Conservation (phyloP, 2,113 vertebrate genomes). For the Silurus meridionalis region DNA sequence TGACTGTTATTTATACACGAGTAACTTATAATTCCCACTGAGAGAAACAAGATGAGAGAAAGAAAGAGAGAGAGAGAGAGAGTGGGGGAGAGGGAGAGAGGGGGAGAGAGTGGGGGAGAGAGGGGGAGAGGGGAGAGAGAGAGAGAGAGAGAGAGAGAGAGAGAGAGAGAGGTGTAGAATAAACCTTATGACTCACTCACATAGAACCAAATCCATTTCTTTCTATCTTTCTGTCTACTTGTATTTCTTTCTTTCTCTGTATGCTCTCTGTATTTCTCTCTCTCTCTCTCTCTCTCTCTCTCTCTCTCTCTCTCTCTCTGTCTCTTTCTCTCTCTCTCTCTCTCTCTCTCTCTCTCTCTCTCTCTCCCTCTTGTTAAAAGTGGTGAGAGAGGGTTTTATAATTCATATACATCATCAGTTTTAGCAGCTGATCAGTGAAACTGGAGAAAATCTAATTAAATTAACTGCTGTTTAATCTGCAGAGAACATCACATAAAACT, state of each 20-base stretch:
- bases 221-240: not conserved
- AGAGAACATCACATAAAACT: constrained; percentile 35
- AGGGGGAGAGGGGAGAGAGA: too few species aligned
- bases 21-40: not conserved
- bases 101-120: not conserved
- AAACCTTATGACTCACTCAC: not conserved
- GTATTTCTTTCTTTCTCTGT: too few species aligned
- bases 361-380: too few species aligned
- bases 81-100: not conserved
- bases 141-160: not conserved
- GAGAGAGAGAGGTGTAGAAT: not conserved
- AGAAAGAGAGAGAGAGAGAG: not conserved
- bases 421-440: not conserved
- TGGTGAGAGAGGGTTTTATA: not conserved
- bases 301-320: not conserved
- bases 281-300: too few species aligned
- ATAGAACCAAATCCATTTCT: not conserved
- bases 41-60: not conserved
- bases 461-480: constrained; percentile 37
- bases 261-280: not conserved
- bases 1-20: not conserved
- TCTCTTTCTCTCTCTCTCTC: not conserved
- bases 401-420: constrained; percentile 1
- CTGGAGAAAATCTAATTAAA: constrained; percentile 41
- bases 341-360: too few species aligned